Conservation (phyloP, 1,140 invertebrate species). For the Nylanderia fulva region DNA sequence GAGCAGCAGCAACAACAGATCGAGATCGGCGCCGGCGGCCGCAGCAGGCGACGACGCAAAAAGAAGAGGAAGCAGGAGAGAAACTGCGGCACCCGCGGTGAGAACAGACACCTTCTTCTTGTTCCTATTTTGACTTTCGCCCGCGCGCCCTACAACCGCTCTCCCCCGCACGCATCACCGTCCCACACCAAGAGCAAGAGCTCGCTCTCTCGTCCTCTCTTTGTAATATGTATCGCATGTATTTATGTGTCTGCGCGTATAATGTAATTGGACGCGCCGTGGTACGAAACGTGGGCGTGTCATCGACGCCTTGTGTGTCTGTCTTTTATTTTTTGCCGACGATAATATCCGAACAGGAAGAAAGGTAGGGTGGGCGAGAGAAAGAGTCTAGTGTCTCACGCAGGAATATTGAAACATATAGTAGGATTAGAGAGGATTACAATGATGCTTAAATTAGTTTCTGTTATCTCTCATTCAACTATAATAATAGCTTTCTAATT, state of each 20-base stretch:
- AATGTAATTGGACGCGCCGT: conserved; percentile 66
- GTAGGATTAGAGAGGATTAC: not conserved
- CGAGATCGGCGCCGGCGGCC: conserved; percentile 77
- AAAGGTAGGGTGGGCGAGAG: conserved; percentile 1
- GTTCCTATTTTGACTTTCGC: not conserved
- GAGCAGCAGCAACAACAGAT: conserved; percentile 63
- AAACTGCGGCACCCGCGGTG: conserved; percentile 90
- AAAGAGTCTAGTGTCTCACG: conserved; percentile 11
- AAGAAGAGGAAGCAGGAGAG: conserved; percentile 87
- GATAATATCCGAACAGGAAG: conserved; percentile 27
- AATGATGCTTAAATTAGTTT: not conserved
- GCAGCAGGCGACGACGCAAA: conserved; percentile 80
- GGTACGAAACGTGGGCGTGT: conserved; percentile 63
- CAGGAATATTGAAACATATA: not conserved
- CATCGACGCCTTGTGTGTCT: conserved; percentile 39
- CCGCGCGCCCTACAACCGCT: not conserved
- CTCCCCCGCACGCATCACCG: not conserved
- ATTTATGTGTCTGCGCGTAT: conserved; percentile 68
- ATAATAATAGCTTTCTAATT: not conserved
- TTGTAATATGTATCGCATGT: conserved; percentile 59
- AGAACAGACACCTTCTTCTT: conserved; percentile 64
- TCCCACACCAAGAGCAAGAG: too few species aligned
- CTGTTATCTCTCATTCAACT: not conserved
- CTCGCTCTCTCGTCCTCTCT: conserved; percentile 25
- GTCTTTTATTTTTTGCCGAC: conserved; percentile 61